Base-by-base conservation (phyloP, 2,888 invertebrate species). In the Amiota communis region DNA sequence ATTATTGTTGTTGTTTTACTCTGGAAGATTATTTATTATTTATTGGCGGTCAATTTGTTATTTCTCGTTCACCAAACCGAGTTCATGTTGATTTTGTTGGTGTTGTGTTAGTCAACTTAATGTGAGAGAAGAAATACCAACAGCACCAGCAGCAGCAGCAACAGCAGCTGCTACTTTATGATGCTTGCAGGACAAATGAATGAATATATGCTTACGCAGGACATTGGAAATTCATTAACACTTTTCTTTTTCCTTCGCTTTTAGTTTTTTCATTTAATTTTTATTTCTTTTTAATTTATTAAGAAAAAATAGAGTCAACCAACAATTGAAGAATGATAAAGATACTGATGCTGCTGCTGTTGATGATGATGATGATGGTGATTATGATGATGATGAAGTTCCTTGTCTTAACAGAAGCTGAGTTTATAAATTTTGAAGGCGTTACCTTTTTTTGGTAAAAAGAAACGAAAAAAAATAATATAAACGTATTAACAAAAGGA, bases 311-410 rank as follows among this genome's bases (percentile, higher is more conserved):
- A n/a, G 10, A 20, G 20, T 6, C 20, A 46, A 1, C 13, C 3
- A 20, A 48, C 47, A 47, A 61, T 70, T 10, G 17, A 8, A 17
- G 57, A 56, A 51, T 36, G 49, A 63, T 57, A 56, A 56, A 69
- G 70, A 6, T 13, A 15, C 17, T 15, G 12, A 48, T 17, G 13
- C 0, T 12, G n/a, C n/a, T 36, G 23, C 56, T 36, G 56, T 36
- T 11, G 36, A 9, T 67, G n/a, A 79, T 72, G 76, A 76, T 81
- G 87, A 87, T 87, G 87, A 87, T n/a, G n/a, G n/a, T n/a, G n/a
- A n/a, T 78, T 78, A 78, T 78, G 76, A 81, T 83, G 85, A 86
- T 81, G 87, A 87, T 87, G 87, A 87, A 87, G 87, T 87, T 87
- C 82, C 87, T 87, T 84, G 84, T 83, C 83, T 36, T 79, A 36